Evolutionary conservation across 1,140 invertebrate species (phyloP).

Genomic region (Mesaphorura yosii): DNA sequence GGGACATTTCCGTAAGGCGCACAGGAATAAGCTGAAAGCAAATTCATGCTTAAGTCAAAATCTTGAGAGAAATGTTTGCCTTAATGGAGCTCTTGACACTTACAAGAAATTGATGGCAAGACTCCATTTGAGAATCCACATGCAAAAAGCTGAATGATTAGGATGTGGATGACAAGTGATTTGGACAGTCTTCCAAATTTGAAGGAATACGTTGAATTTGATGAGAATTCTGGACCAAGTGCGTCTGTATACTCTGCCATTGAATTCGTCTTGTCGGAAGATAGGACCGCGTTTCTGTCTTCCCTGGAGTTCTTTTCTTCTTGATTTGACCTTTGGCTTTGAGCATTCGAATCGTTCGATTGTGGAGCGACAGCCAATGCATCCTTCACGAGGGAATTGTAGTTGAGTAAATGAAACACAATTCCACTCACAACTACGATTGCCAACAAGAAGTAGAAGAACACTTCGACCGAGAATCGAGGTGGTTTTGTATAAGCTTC

Average conservation of each 20-base stretch:
- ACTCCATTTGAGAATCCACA: conserved; percentile 63
- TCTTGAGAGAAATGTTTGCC: too few species aligned
- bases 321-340: too few species aligned
- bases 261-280: too few species aligned
- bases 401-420: conserved; percentile 41
- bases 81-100: too few species aligned
- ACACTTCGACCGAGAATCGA: conserved; percentile 50
- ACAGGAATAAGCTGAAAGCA: conserved; percentile 77
- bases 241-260: too few species aligned
- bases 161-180: conserved; percentile 27
- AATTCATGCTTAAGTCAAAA: too few species aligned
- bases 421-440: conserved; percentile 40
- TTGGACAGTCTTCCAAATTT: conserved; percentile 16
- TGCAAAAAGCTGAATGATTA: conserved; percentile 32
- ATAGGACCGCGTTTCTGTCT: too few species aligned
- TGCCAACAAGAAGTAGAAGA: conserved; percentile 55
- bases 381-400: conserved; percentile 32
- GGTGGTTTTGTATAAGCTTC: conserved; percentile 34
- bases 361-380: neutral
- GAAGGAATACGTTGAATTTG: too few species aligned
- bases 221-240: too few species aligned
- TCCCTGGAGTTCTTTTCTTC: too few species aligned
- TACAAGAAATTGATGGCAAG: conserved; percentile 67
- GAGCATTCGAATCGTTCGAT: too few species aligned
- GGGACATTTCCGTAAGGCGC: conserved; percentile 69